These are phyloP conservation scores for Phortica okadai DNA, from an alignment of 2,888 invertebrate species.

Conservation along the genomic window DNA sequence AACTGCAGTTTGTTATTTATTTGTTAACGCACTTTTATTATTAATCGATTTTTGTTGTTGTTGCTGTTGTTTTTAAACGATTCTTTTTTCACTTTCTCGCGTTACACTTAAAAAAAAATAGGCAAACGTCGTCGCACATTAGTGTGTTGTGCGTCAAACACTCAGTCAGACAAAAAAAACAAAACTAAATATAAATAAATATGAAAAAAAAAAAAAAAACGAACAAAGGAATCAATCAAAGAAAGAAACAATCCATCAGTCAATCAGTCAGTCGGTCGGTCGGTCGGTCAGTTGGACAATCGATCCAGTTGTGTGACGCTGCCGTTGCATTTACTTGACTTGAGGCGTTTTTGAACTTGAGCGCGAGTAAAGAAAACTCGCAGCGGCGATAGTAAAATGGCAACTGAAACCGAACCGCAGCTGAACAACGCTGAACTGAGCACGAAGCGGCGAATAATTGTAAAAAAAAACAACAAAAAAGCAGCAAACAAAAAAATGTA, in stretches of 20 bases:
- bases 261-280: background rate
- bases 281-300: background rate
- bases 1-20: background rate
- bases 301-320: background rate
- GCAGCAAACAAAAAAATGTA: background rate
- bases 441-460: constrained; percentile 42
- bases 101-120: background rate
- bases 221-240: background rate
- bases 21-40: background rate
- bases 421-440: constrained; percentile 43
- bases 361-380: constrained; percentile 53
- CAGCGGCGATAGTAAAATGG: constrained; percentile 68
- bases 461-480: background rate
- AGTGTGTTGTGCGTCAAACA: no score
- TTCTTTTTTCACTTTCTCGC: background rate
- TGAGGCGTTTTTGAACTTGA: constrained; percentile 33
- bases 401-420: constrained; percentile 57
- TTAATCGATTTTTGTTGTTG: background rate
- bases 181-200: no score
- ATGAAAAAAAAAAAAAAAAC: background rate
- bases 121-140: no score
- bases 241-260: background rate
- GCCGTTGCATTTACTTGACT: background rate
- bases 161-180: background rate
- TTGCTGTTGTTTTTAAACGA: background rate